Conservation (phyloP, 2,113 vertebrate species). For the Haemorhous mexicanus region DNA sequence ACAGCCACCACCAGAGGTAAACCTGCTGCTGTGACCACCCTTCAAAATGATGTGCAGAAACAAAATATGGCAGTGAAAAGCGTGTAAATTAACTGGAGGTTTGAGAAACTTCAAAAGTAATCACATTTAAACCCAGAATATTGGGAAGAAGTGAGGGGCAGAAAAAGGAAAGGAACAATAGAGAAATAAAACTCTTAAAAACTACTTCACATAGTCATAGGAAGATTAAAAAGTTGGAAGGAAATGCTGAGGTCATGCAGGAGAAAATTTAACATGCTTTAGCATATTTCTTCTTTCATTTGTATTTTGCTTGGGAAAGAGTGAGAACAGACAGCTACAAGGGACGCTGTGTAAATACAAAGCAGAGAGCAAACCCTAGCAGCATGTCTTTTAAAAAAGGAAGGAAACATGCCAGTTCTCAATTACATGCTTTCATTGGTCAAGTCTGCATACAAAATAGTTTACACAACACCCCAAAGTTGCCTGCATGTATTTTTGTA, state of each 20-base stretch:
- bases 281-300: slow-evolving; percentile 38
- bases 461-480: not conserved
- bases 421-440: slow-evolving; percentile 29
- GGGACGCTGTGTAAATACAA: slow-evolving; percentile 13
- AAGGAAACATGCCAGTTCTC: slow-evolving; percentile 29
- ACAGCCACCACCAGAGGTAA: not conserved
- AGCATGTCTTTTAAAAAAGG: not conserved
- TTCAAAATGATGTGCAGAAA: not conserved
- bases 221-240: slow-evolving; percentile 11
- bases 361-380: slow-evolving; percentile 47
- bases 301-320: not conserved
- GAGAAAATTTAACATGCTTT: not conserved
- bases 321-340: slow-evolving; percentile 31
- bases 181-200: not conserved
- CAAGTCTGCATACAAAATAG: not conserved
- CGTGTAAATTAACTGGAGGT: not conserved
- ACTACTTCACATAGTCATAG: not conserved
- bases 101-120: not conserved
- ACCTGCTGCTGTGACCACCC: not conserved
- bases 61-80: not conserved
- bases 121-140: not conserved
- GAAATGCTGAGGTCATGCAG: not conserved
- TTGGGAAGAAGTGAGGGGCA: not conserved
- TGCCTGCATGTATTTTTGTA: not conserved
- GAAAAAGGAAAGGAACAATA: not conserved